phyloP scores from a whole-genome alignment of 2,888 invertebrate genomes.

The Diaperis boleti region DNA sequence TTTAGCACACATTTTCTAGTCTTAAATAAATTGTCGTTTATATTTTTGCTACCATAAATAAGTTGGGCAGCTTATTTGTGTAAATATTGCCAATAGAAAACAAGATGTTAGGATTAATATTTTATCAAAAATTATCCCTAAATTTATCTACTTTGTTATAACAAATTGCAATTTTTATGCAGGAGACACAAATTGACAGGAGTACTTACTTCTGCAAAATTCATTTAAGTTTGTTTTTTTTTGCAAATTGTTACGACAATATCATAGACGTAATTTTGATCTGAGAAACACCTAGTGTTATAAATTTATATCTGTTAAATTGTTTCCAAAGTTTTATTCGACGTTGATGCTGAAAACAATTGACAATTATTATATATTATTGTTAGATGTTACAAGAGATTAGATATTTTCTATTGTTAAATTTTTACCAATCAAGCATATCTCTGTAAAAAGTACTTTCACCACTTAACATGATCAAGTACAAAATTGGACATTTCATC shows the following conservation, averaged over 20 bases:
- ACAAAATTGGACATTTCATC: constrained; percentile 42
- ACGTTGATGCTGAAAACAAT: constrained; percentile 36
- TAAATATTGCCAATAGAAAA: constrained; percentile 40
- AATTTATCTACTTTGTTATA: constrained; percentile 29
- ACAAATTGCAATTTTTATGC: constrained; percentile 25
- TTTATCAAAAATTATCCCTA: constrained; percentile 21
- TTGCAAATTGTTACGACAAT: constrained; percentile 34
- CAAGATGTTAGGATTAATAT: constrained; percentile 40
- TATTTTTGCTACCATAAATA: constrained; percentile 1
- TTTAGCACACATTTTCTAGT: constrained; percentile 25
- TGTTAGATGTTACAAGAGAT: constrained; percentile 35
- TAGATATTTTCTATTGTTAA: constrained; percentile 37
- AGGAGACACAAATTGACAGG: neutral
- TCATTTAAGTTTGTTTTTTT: neutral
- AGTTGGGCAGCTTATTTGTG: constrained; percentile 36
- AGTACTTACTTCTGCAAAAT: constrained; percentile 15
- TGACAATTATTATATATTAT: constrained; percentile 33
- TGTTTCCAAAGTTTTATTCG: constrained; percentile 35
- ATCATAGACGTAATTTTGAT: constrained; percentile 22
- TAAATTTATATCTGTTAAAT: constrained; percentile 37
- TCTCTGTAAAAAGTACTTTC: constrained; percentile 40
- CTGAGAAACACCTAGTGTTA: constrained; percentile 35
- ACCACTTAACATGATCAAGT: constrained; percentile 44
- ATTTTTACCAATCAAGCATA: constrained; percentile 34
- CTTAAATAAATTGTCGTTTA: constrained; percentile 10